A percentile compares a stretch with the other conserved stretches of the same genome.
Conservation (phyloP, 2,888 invertebrate genomes). For the Sarcophaga rosellei region DNA sequence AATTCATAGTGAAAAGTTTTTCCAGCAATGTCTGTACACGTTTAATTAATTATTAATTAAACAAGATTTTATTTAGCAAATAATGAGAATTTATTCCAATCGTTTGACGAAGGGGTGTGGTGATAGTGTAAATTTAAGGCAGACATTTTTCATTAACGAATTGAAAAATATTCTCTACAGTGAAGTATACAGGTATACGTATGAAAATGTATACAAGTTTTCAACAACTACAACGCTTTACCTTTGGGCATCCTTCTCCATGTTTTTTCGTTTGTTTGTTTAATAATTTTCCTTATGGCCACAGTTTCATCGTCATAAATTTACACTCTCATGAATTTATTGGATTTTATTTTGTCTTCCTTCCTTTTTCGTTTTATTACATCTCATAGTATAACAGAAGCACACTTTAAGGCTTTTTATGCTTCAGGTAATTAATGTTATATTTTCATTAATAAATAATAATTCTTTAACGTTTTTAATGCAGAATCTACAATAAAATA, state of each 20-base stretch:
- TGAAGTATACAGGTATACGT: not conserved
- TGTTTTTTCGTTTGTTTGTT: not conserved
- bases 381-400: conserved; percentile 55
- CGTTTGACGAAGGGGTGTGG: not conserved
- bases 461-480: conserved; percentile 46
- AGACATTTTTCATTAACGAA: not conserved
- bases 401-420: conserved; percentile 46
- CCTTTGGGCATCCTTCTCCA: conserved; percentile 26
- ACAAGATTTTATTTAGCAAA: conserved; percentile 65
- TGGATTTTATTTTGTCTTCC: conserved; percentile 43
- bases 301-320: conserved; percentile 49
- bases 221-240: not conserved
- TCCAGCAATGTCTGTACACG: conserved; percentile 54
- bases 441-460: conserved; percentile 70
- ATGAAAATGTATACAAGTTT: not conserved
- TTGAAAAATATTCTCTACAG: conserved; percentile 16
- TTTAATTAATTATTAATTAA: conserved; percentile 67
- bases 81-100: conserved; percentile 46
- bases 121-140: conserved; percentile 43
- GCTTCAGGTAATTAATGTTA: conserved; percentile 67
- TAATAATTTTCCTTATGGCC: conserved; percentile 30
- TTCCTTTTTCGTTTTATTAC: conserved; percentile 25
- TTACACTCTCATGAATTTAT: conserved; percentile 64
- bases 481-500: not conserved
- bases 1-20: conserved; percentile 23